Evolutionary conservation across 2,888 invertebrate genomes (phyloP).

Genomic region (Meteorus colon): DNA sequence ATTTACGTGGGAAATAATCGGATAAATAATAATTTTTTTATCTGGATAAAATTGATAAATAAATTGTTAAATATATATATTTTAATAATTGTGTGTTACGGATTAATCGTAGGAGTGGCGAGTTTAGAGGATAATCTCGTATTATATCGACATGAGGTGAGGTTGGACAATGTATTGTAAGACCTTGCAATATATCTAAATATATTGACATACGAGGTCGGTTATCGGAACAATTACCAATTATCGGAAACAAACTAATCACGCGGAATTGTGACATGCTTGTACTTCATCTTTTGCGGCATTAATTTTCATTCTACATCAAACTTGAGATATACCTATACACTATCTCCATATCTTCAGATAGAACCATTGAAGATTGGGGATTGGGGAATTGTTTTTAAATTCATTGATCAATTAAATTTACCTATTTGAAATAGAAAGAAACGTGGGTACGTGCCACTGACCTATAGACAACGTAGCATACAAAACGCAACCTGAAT

Average conservation of each 20-base stretch:
- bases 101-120: not conserved
- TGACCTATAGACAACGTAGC: slow-evolving; percentile 49
- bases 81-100: not conserved
- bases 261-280: slow-evolving; percentile 35
- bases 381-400: not conserved
- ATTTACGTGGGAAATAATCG: not conserved
- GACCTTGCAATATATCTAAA: not conserved
- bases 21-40: not conserved
- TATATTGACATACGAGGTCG: slow-evolving; percentile 17
- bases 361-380: not conserved
- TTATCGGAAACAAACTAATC: slow-evolving; percentile 38
- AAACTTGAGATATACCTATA: slow-evolving; percentile 11
- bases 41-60: not conserved
- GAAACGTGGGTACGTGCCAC: slow-evolving; percentile 54
- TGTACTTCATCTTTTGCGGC: not conserved
- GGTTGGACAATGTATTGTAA: not conserved
- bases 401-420: not conserved
- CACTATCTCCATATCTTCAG: not conserved
- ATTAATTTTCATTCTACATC: not conserved
- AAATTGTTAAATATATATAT: not conserved
- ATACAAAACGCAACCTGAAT: slow-evolving; percentile 42
- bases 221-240: slow-evolving; percentile 27
- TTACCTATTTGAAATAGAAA: slow-evolving; percentile 24
- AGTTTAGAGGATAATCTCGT: not conserved
- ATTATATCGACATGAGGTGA: not conserved